Conservation (phyloP, 2,888 invertebrate species). For the Scaptomyza tumidula region DNA sequence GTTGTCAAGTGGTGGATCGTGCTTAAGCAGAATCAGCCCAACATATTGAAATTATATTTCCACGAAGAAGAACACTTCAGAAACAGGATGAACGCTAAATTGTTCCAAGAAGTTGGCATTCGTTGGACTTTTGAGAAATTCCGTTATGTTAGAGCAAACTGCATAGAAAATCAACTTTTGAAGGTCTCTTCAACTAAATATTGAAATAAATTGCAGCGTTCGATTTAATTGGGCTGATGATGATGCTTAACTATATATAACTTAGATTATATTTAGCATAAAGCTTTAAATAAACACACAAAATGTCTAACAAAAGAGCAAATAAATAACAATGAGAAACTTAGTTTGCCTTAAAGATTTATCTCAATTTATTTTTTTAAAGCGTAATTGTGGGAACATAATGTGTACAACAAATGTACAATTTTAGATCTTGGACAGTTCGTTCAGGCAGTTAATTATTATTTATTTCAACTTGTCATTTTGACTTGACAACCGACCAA, state of each 20-base stretch:
- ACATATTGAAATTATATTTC: constrained; percentile 24
- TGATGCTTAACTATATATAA: constrained; percentile 3
- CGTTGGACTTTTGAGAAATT: not conserved
- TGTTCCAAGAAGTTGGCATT: constrained; percentile 26
- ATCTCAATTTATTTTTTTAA: constrained; percentile 11
- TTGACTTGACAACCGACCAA: constrained; percentile 3
- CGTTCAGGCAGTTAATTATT: constrained; percentile 14
- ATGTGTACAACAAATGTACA: not conserved
- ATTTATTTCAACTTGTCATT: constrained; percentile 20
- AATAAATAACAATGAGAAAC: constrained; percentile 22
- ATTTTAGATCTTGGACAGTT: constrained; percentile 4
- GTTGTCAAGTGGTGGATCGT: constrained; percentile 50
- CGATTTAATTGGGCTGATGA: not conserved
- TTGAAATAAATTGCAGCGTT: not conserved
- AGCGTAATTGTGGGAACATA: constrained; percentile 19
- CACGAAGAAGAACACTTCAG: constrained; percentile 3
- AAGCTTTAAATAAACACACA: constrained; percentile 15
- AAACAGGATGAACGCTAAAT: constrained; percentile 5
- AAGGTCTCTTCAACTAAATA: not conserved
- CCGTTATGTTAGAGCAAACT: not conserved
- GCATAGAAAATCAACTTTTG: not conserved
- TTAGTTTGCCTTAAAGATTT: constrained; percentile 14
- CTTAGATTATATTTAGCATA: constrained; percentile 11
- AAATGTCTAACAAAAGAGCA: constrained; percentile 13
- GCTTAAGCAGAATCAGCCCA: constrained; percentile 37